Evolutionary conservation across 2,113 vertebrate species (phyloP).

Genomic region (Cochlearius cochlearius): DNA sequence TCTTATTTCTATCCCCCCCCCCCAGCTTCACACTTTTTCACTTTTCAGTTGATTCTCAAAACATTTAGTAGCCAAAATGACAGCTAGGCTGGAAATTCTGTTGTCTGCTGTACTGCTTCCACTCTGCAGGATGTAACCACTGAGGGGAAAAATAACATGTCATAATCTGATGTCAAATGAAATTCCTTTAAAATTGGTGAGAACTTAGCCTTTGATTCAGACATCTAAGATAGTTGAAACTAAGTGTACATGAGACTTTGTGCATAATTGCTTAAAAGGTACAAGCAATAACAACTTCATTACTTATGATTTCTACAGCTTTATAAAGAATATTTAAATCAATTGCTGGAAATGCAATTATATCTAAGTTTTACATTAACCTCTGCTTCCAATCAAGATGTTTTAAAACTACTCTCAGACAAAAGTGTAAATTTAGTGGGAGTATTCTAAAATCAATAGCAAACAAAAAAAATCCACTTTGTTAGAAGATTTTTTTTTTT

Average conservation of each 20-base stretch:
- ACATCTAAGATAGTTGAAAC: neutral
- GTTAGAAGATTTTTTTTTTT: neutral
- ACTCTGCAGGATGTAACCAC: neutral
- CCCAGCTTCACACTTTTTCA: neutral
- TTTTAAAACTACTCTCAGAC: neutral
- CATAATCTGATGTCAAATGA: neutral
- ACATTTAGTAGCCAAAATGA: neutral
- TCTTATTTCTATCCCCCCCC: neutral
- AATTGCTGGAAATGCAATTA: neutral
- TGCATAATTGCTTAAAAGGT: neutral
- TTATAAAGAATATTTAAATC: neutral
- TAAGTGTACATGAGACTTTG: neutral
- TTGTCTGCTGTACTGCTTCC: neutral
- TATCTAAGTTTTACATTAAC: neutral
- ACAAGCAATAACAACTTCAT: neutral
- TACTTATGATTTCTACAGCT: neutral
- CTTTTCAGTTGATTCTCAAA: neutral
- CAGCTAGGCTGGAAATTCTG: neutral
- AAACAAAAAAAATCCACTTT: neutral
- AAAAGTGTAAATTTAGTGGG: neutral
- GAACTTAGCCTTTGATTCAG: neutral
- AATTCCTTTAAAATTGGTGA: neutral
- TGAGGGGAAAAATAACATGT: neutral
- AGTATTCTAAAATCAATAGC: neutral
- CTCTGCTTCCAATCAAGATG: neutral